These are phyloP conservation scores for Barnardius zonarius DNA, from an alignment of 2,113 vertebrate species.

Conservation along the genomic window DNA sequence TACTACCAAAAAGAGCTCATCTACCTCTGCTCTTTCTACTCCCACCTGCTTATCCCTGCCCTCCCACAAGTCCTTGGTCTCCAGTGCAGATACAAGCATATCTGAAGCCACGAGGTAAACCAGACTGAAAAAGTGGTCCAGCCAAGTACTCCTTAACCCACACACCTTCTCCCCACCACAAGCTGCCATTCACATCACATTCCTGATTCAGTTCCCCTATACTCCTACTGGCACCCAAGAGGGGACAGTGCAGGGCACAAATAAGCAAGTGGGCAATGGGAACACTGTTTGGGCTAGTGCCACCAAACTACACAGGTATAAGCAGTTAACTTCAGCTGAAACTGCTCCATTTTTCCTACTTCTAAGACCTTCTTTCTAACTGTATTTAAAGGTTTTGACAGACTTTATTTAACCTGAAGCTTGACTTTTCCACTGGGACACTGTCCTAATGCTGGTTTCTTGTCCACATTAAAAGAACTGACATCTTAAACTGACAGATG, in stretches of 20 bases:
- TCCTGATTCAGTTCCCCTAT: not conserved
- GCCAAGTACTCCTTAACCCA: accelerated
- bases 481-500: not conserved
- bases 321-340: not conserved
- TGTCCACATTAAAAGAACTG: not conserved
- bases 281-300: not conserved
- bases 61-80: not conserved
- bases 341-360: not conserved
- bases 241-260: not conserved
- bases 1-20: not conserved
- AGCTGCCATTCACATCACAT: not conserved
- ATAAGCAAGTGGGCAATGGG: not conserved
- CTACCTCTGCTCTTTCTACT: not conserved
- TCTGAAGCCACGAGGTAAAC: not conserved
- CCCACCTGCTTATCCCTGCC: not conserved
- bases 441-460: not conserved
- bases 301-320: not conserved
- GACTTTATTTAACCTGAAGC: not conserved
- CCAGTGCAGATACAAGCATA: not conserved
- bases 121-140: not conserved
- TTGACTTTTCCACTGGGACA: not conserved
- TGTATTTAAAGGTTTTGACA: not conserved
- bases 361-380: not conserved
- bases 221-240: not conserved
- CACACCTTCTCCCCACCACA: accelerated